These are phyloP conservation scores for Pseudochromis fuscus DNA, from an alignment of 2,797 vertebrate species.

Conservation along the genomic window DNA sequence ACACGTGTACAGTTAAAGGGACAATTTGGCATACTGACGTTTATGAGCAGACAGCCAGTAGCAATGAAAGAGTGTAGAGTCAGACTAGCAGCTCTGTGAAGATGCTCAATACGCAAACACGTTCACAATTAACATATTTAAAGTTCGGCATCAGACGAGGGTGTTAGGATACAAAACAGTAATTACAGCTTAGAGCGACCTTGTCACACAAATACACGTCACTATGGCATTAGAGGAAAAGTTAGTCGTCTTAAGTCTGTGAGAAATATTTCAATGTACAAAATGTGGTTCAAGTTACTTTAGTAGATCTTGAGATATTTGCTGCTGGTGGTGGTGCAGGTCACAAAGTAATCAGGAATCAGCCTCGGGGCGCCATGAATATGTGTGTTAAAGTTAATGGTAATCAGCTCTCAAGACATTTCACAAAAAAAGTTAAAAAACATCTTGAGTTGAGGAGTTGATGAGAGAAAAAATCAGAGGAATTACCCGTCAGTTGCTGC, in stretches of 20 bases:
- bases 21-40: constrained; percentile 57
- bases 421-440: not conserved
- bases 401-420: constrained; percentile 1
- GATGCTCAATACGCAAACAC: not conserved
- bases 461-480: constrained; percentile 8
- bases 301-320: not conserved
- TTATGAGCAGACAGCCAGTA: constrained; percentile 39
- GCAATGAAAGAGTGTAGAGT: constrained; percentile 14
- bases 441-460: not conserved
- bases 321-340: not conserved
- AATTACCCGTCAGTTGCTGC: not conserved
- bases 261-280: constrained; percentile 2
- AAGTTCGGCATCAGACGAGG: too few species aligned
- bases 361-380: not conserved
- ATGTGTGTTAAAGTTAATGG: too few species aligned
- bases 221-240: not conserved
- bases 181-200: too few species aligned
- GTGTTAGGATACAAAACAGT: too few species aligned
- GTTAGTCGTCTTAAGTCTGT: not conserved
- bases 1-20: constrained; percentile 59
- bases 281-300: not conserved
- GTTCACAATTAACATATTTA: not conserved
- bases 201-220: too few species aligned
- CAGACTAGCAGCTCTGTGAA: not conserved
- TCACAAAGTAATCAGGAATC: not conserved